Percentiles rank a stretch among this genome's conserved stretches.
These are phyloP conservation scores for Ditylenchus dipsaci DNA, from an alignment of 1,140 invertebrate species.

Conservation along the genomic window DNA sequence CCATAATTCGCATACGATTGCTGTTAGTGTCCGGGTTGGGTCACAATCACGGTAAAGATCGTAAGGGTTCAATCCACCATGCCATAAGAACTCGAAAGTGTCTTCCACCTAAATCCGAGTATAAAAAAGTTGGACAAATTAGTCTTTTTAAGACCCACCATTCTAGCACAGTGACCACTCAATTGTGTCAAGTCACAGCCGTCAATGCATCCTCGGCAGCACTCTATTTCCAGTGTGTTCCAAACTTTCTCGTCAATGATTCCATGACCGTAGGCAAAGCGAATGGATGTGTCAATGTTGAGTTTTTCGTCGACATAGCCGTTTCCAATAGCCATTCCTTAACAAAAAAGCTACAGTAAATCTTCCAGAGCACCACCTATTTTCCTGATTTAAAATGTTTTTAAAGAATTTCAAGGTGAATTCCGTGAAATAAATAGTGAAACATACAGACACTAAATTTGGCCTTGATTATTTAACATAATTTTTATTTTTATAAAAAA, in stretches of 20 bases:
- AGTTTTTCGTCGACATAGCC: conserved; percentile 56
- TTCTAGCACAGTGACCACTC: conserved; percentile 45
- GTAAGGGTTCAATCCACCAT: conserved; percentile 54
- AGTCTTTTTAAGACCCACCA: conserved; percentile 18
- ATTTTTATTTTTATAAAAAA: too few species aligned
- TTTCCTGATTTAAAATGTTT: too few species aligned
- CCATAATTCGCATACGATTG: conserved; percentile 36
- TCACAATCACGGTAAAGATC: conserved; percentile 57
- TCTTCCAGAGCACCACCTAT: neutral
- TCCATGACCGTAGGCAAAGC: conserved; percentile 56
- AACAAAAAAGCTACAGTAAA: conserved; percentile 6
- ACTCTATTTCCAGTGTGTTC: conserved; percentile 50
- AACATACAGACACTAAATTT: too few species aligned
- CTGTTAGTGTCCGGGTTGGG: conserved; percentile 50
- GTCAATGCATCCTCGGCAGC: conserved; percentile 47
- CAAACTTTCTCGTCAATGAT: conserved; percentile 57
- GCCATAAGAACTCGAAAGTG: conserved; percentile 58
- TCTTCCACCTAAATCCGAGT: conserved; percentile 43
- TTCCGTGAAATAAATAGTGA: too few species aligned
- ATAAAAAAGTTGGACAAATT: conserved; percentile 9
- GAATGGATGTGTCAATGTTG: conserved; percentile 57
- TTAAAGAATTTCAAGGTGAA: too few species aligned
- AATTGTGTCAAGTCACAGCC: conserved; percentile 53
- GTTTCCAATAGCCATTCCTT: conserved; percentile 58
- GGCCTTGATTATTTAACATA: neutral